Base-by-base conservation (phyloP, 1,140 invertebrate species). In the Brachionus paranguensis region DNA sequence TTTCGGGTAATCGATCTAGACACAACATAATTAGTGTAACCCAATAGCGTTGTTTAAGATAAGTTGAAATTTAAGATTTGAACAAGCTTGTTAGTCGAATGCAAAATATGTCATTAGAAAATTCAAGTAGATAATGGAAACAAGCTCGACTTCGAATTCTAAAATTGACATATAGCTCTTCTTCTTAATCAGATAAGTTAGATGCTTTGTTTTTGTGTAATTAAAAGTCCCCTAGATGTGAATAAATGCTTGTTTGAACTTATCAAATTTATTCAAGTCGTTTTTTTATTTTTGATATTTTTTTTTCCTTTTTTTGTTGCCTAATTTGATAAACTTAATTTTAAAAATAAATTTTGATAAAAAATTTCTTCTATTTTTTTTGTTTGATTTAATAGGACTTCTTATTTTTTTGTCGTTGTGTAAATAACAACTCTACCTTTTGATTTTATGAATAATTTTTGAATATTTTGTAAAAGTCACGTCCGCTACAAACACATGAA, bases 1-100 rank as follows among this genome's bases (percentile, higher is more conserved):
- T 55, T 55, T 81, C 37, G 78, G 78, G 43, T 81, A 81, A 47
- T 79, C 76, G 76, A 79, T 79, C 68, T 72, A 43, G 41, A 72
- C 29, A 72, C 6, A 72, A 72, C 33, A 72, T 41, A 72, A 41
- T 43, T 72, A 72, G 17, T 72, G 68, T 43, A 72, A 72, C 17
- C 41, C 41, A 45, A 72, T 72, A 60, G 53, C 68, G 29, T 33
- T 41, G 27, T 68, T 20, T 43, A 17, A 72, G 33, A 72, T 41
- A 43, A 41, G 17, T 41, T 72, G 68, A 72, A 72, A 72, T 72
- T 72, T 72, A 24, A 72, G 68, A 72, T 20, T 72, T 43, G 41
- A 43, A 43, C 41, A 20, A 60, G 53, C 27, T 60, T 60, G n/a
- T 10, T 60, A 60, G 53, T 60, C 53, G 53, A 60, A 43, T 72